These are phyloP conservation scores for Rhagonycha fulva DNA, from an alignment of 2,888 invertebrate species.

Conservation along the genomic window DNA sequence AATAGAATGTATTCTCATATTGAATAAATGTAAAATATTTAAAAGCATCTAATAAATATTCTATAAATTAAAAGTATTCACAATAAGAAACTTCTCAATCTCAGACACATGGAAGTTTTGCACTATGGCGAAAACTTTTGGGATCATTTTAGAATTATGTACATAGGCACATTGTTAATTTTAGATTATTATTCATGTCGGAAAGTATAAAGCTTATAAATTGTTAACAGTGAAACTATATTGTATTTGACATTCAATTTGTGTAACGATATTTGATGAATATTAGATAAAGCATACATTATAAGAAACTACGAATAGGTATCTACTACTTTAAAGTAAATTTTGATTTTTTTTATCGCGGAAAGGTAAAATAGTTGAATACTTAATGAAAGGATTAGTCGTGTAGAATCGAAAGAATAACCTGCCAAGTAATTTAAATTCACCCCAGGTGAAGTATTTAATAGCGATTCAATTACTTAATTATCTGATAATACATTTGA, in stretches of 20 bases:
- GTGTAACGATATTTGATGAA: neutral
- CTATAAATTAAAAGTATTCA: neutral
- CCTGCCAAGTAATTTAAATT: neutral
- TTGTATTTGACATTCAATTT: neutral
- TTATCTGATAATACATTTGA: neutral
- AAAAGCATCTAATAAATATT: too few relatives aligned
- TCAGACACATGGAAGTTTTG: neutral
- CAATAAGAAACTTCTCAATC: neutral
- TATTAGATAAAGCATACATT: neutral
- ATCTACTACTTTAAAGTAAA: neutral
- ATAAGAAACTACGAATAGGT: neutral
- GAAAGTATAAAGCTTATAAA: neutral
- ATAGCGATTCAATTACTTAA: neutral
- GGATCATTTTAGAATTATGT: neutral
- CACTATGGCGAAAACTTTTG: neutral
- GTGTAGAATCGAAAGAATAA: neutral
- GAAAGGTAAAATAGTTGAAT: neutral
- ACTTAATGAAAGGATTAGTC: neutral
- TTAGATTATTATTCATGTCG: neutral
- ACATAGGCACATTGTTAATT: neutral
- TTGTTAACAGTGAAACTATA: neutral
- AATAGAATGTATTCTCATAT: too few relatives aligned
- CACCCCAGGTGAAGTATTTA: neutral
- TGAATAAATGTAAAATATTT: too few relatives aligned
- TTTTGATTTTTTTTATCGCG: neutral